These are phyloP conservation scores for Tachyglossus aculeatus DNA, from an alignment of 2,797 vertebrate species.

Conservation along the genomic window DNA sequence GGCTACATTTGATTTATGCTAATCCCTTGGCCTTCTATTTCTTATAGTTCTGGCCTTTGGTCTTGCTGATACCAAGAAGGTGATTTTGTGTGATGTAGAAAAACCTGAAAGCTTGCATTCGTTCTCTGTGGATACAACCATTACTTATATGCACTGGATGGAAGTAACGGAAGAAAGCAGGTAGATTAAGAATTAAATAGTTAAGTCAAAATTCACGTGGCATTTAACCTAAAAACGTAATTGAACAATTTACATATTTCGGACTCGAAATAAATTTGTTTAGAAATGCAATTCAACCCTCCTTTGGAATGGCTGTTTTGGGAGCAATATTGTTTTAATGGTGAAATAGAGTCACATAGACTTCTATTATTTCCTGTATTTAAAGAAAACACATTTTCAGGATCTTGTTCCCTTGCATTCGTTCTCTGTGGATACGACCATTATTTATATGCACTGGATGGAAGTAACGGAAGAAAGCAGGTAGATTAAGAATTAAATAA, in stretches of 20 bases:
- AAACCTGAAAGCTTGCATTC: slow-evolving; percentile 96
- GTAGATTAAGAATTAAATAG: slow-evolving; percentile 60
- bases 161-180: slow-evolving; percentile 95
- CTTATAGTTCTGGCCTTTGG: slow-evolving; percentile 92
- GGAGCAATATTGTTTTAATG: background rate
- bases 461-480: slow-evolving; percentile 95
- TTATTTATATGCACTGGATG: slow-evolving; percentile 98
- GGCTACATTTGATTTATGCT: background rate
- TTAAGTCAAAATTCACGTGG: background rate
- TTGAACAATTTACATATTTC: too few species aligned
- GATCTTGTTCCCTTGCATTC: slow-evolving; percentile 80
- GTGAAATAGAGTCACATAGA: too few species aligned
- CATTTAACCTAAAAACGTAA: background rate
- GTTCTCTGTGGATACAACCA: slow-evolving; percentile 83
- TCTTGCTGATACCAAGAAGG: slow-evolving; percentile 90
- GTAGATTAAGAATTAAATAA: slow-evolving; percentile 59
- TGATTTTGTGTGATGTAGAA: slow-evolving; percentile 95
- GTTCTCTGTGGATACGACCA: slow-evolving; percentile 83
- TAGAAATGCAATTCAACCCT: background rate
- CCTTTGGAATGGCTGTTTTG: background rate
- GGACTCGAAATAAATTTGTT: background rate
- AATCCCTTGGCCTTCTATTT: slow-evolving; percentile 2
- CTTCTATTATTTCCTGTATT: too few species aligned
- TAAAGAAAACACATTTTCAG: too few species aligned
- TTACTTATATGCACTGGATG: slow-evolving; percentile 98